Evolutionary conservation across 2,113 vertebrate species (phyloP).

Genomic region (Dicrurus megarhynchus): DNA sequence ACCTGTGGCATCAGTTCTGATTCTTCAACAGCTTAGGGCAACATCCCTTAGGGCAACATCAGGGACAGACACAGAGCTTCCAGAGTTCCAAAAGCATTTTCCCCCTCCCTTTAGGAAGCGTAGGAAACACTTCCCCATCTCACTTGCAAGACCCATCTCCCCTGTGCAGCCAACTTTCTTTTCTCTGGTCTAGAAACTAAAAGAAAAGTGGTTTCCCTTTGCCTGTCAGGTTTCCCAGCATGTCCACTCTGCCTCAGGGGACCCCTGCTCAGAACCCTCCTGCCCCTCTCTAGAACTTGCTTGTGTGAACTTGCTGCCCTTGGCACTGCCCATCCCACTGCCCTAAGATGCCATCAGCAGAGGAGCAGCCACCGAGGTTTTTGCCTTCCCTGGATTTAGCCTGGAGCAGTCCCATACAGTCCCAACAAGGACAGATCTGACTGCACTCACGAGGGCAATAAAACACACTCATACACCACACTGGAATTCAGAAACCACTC

Average conservation of each 20-base stretch:
- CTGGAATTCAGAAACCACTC: neutral
- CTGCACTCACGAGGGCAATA: neutral
- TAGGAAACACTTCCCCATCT: accelerated
- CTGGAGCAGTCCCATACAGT: neutral
- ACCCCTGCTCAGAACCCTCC: neutral
- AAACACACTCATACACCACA: neutral
- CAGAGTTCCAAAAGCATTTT: neutral
- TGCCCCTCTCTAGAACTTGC: too few species aligned
- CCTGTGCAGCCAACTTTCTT: neutral
- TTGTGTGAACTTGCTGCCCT: neutral
- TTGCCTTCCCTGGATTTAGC: neutral
- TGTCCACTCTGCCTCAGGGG: neutral
- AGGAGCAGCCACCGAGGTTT: neutral
- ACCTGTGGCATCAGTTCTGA: neutral
- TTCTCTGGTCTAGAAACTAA: neutral
- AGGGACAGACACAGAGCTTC: neutral
- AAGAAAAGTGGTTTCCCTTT: neutral
- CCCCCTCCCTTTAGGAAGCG: neutral
- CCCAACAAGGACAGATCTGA: neutral
- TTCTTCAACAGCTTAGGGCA: neutral
- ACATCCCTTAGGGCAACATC: neutral
- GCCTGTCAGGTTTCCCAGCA: neutral
- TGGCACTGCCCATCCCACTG: neutral
- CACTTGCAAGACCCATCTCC: neutral
- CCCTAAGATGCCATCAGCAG: neutral